Base-by-base conservation (phyloP, 2,113 vertebrate species). In the Urocitellus parryii region DNA sequence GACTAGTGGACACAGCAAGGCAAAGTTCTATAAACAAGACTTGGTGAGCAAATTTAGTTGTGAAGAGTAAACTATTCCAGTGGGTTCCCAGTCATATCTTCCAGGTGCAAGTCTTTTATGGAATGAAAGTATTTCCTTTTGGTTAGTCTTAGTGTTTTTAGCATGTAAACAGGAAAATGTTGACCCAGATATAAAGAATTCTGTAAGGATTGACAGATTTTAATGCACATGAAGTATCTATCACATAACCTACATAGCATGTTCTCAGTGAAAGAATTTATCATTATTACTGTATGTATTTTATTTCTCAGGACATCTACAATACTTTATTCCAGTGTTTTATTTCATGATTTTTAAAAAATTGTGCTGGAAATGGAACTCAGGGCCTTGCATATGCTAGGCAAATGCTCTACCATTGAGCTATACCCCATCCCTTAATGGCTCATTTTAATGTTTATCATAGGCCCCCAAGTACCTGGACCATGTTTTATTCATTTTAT, bases 401-500 rank as follows among this genome's bases (percentile, higher is more conserved):
- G 65, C 13, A 68, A 68, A 27, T 68, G 65, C 32, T 68, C 29
- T 68, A 16, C 65, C 65, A 32, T 34, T 70, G 34, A 70, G 34
- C 6, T n/a, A n/a, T 32, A n/a, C 32, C 32, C 67, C 17, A 17
- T 4, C 32, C 34, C 16, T n/a, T 17, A n/a, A 16, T n/a, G 70
- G 70, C 68, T 81, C 73, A 29, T 96, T 88, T 95, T 88, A 86
- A 83, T 53, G 2, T 81, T n/a, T 68, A 68, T 74, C 24, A 65
- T 13, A 68, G 82, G 10, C 32, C 45, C 39, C 83, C 68, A 94
- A 82, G n/a, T 68, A 63, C 27, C n/a, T 78, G 45, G 6, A 42
- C 1, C 51, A 39, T 94, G 42, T 90, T 92, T 95, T 68, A 90
- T 92, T 96, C 82, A 92, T 95, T 94, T 94, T 94, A 10, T 67